Percentiles rank a stretch among this genome's conserved stretches.
Conservation (phyloP, 2,113 vertebrate species). For the Cichladusa arquata region DNA sequence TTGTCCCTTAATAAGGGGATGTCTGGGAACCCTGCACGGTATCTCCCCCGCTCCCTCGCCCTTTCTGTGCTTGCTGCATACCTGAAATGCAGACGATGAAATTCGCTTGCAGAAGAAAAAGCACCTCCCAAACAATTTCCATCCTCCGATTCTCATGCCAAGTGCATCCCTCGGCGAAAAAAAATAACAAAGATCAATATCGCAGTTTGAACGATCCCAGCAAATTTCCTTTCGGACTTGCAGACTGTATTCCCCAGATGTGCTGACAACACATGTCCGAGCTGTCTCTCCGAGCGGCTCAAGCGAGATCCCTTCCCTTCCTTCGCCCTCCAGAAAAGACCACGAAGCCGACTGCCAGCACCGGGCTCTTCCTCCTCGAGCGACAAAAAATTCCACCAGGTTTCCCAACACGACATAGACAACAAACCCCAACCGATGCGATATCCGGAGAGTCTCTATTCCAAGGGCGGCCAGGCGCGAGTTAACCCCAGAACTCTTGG, state of each 20-base stretch:
- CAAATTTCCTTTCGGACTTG: slow-evolving; percentile 82
- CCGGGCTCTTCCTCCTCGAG: slow-evolving; percentile 61
- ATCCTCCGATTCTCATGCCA: slow-evolving; percentile 96
- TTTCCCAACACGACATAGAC: slow-evolving; percentile 78
- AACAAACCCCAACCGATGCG: slow-evolving; percentile 54
- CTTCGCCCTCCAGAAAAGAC: slow-evolving; percentile 55
- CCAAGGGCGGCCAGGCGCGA: slow-evolving; percentile 41
- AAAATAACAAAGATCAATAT: slow-evolving; percentile 80
- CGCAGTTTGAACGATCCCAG: slow-evolving; percentile 80
- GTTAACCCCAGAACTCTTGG: slow-evolving; percentile 66
- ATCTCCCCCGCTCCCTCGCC: neutral
- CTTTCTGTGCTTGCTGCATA: slow-evolving; percentile 67
- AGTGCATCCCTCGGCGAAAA: slow-evolving; percentile 88
- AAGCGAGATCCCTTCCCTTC: slow-evolving; percentile 64
- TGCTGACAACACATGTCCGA: slow-evolving; percentile 88
- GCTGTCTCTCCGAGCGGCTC: slow-evolving; percentile 56
- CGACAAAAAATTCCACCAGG: slow-evolving; percentile 67
- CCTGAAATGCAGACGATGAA: slow-evolving; percentile 96
- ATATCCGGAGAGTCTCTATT: slow-evolving; percentile 46
- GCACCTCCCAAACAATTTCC: slow-evolving; percentile 98
- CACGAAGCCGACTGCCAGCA: slow-evolving; percentile 53
- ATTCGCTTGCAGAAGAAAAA: slow-evolving; percentile 96
- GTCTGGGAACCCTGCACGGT: neutral
- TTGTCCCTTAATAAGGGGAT: neutral
- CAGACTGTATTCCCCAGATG: slow-evolving; percentile 85